phyloP scores from a whole-genome alignment of 2,797 vertebrate genomes.

The Rachycentron canadum region DNA sequence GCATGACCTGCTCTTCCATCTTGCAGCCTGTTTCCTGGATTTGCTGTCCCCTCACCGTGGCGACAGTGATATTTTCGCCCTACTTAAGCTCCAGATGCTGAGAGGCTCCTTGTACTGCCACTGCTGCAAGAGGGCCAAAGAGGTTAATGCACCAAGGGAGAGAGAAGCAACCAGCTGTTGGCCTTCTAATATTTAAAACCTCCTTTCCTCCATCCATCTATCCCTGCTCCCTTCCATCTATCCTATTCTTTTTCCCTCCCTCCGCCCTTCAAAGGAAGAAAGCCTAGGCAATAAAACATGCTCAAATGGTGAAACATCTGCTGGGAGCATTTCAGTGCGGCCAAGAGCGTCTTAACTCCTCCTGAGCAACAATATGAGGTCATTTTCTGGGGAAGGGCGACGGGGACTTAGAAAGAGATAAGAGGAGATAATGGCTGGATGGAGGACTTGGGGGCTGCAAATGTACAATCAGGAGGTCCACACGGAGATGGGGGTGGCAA shows the following conservation, averaged over 20 bases:
- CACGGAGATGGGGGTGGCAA: slow-evolving; percentile 48
- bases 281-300: slow-evolving; percentile 69
- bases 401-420: slow-evolving; percentile 81
- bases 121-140: slow-evolving; percentile 89
- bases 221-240: slow-evolving; percentile 65
- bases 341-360: slow-evolving; percentile 83
- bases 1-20: slow-evolving; percentile 74
- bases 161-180: slow-evolving; percentile 96
- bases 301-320: slow-evolving; percentile 82
- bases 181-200: slow-evolving; percentile 94
- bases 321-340: slow-evolving; percentile 73
- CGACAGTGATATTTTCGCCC: slow-evolving; percentile 89
- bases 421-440: slow-evolving; percentile 83
- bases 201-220: slow-evolving; percentile 50
- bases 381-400: slow-evolving; percentile 70
- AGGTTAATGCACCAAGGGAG: slow-evolving; percentile 97
- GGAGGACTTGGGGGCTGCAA: slow-evolving; percentile 75
- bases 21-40: slow-evolving; percentile 89
- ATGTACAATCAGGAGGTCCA: slow-evolving; percentile 76
- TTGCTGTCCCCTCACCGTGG: slow-evolving; percentile 74
- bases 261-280: slow-evolving; percentile 70
- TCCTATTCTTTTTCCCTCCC: slow-evolving; percentile 63
- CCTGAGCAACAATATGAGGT: slow-evolving; percentile 74
- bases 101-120: slow-evolving; percentile 93
- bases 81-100: slow-evolving; percentile 91